phyloP scores from a whole-genome alignment of 2,113 vertebrate species.

The Macaca fascicularis region T2T-MFA8v1.1 NC_088381.1:70162501-70163000 shows the following conservation, averaged over 20 bases:
- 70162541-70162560: background rate
- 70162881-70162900: rapidly evolving
- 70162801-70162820: too few species aligned
- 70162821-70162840: too few species aligned
- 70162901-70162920: too few species aligned
- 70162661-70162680: background rate
- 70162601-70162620: background rate
- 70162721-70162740: background rate
- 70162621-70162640: background rate
- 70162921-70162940: too few species aligned
- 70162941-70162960: too few species aligned
- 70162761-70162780: too few species aligned
- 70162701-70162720: background rate
- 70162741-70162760: too few species aligned
- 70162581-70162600: background rate
- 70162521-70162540: background rate
- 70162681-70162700: background rate
- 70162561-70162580: background rate
- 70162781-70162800: rapidly evolving
- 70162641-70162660: background rate
- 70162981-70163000: too few species aligned
- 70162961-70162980: too few species aligned
- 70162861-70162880: too few species aligned
- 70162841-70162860: too few species aligned
- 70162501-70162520: background rate